Conservation (phyloP, 2,113 vertebrate genomes). For the Salvelinus namaycush region DNA sequence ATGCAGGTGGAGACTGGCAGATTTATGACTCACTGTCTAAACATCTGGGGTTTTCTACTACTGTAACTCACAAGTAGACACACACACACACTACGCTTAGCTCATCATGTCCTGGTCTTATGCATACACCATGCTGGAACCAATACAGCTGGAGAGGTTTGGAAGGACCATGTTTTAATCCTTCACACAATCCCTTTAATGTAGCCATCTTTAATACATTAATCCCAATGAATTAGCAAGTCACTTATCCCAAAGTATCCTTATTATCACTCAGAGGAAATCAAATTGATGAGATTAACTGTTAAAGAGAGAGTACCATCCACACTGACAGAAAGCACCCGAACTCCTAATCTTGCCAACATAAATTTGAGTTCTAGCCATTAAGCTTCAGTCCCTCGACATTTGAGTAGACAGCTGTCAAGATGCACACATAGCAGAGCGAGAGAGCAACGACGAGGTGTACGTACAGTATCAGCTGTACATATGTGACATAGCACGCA, state of each 20-base stretch:
- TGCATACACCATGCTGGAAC: background rate
- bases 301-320: conserved; percentile 33
- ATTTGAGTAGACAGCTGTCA: too few relatives aligned
- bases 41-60: background rate
- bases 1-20: background rate
- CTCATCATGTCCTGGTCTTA: background rate
- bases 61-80: conserved; percentile 14
- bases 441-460: too few relatives aligned
- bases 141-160: too few relatives aligned
- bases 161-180: too few relatives aligned
- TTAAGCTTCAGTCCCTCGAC: too few relatives aligned
- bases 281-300: background rate
- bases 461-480: too few relatives aligned
- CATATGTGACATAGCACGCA: too few relatives aligned
- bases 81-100: background rate
- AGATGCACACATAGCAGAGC: too few relatives aligned
- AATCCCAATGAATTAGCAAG: background rate
- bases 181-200: too few relatives aligned
- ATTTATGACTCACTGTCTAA: conserved; percentile 11
- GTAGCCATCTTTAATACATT: background rate
- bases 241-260: background rate
- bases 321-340: conserved; percentile 43
- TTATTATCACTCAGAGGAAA: conserved; percentile 3
- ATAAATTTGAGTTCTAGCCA: background rate
- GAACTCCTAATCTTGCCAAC: conserved; percentile 44